These are phyloP conservation scores for Thalassoma bifasciatum DNA, from an alignment of 2,113 vertebrate genomes.

Conservation along the genomic window DNA sequence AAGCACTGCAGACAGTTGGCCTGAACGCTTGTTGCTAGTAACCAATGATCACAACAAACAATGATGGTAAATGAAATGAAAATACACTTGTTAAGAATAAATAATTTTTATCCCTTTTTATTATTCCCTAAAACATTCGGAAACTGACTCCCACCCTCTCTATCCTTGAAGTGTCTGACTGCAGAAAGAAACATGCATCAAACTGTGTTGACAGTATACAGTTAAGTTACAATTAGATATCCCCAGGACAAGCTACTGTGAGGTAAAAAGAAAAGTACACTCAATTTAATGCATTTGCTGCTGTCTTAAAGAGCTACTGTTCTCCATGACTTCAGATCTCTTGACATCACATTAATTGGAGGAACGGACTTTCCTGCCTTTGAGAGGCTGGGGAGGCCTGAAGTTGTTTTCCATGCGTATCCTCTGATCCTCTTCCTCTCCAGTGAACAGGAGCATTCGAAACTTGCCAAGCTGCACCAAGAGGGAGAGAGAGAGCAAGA, in stretches of 20 bases:
- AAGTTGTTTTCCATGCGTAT: conserved; percentile 96
- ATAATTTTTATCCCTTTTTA: conserved; percentile 11
- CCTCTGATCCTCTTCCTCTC: conserved; percentile 88
- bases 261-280: conserved; percentile 26
- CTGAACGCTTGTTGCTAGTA: too few relatives aligned
- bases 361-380: conserved; percentile 89
- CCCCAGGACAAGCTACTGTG: conserved; percentile 20
- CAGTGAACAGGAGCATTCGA: conserved; percentile 87
- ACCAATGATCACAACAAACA: too few relatives aligned
- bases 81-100: neutral
- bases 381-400: conserved; percentile 93
- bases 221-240: conserved; percentile 23
- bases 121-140: neutral
- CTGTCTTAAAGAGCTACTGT: conserved; percentile 15
- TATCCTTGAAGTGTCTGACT: conserved; percentile 1
- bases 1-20: conserved; percentile 1
- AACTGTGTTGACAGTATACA: neutral
- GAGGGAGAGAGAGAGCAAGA: conserved; percentile 2
- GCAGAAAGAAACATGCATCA: conserved; percentile 12
- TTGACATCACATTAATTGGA: conserved; percentile 83
- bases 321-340: neutral
- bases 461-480: conserved; percentile 91
- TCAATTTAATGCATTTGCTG: conserved; percentile 35
- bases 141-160: conserved; percentile 1
- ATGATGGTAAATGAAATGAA: neutral